Conservation (phyloP, 1,140 invertebrate species). For the Chymomyza costata region DNA sequence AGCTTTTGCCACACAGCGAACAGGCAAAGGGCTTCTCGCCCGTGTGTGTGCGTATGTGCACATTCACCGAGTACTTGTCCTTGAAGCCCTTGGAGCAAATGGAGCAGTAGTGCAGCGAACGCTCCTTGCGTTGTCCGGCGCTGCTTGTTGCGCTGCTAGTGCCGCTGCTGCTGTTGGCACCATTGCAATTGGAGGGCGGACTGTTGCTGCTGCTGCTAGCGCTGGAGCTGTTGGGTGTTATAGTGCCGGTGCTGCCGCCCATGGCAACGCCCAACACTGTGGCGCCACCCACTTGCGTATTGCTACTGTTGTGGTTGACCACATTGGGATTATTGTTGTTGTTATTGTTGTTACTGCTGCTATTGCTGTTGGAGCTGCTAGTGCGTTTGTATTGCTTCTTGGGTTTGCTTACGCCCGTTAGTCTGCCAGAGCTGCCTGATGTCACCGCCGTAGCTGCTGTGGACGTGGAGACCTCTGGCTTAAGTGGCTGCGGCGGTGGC, state of each 20-base stretch:
- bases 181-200: constrained; percentile 44
- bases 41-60: constrained; percentile 93
- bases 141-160: constrained; percentile 56
- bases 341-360: constrained; percentile 39
- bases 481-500: constrained; percentile 59
- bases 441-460: constrained; percentile 24
- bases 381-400: constrained; percentile 77
- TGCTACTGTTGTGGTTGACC: constrained; percentile 57
- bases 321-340: constrained; percentile 58
- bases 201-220: constrained; percentile 64
- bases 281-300: constrained; percentile 27
- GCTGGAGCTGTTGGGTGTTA: constrained; percentile 54
- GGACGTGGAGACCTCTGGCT: constrained; percentile 60
- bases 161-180: constrained; percentile 44
- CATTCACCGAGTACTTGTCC: constrained; percentile 94
- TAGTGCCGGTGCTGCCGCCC: constrained; percentile 34
- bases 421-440: constrained; percentile 19
- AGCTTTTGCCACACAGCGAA: constrained; percentile 91
- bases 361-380: constrained; percentile 54
- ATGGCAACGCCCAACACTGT: constrained; percentile 66
- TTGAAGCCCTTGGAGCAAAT: constrained; percentile 96
- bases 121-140: constrained; percentile 82
- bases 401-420: constrained; percentile 53
- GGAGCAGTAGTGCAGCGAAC: constrained; percentile 91
- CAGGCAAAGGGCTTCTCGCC: constrained; percentile 92